Evolutionary conservation across 2,888 invertebrate species (phyloP), one percentile per base, ranked within the genome.

Genomic region (Agrochola circellaris): DNA sequence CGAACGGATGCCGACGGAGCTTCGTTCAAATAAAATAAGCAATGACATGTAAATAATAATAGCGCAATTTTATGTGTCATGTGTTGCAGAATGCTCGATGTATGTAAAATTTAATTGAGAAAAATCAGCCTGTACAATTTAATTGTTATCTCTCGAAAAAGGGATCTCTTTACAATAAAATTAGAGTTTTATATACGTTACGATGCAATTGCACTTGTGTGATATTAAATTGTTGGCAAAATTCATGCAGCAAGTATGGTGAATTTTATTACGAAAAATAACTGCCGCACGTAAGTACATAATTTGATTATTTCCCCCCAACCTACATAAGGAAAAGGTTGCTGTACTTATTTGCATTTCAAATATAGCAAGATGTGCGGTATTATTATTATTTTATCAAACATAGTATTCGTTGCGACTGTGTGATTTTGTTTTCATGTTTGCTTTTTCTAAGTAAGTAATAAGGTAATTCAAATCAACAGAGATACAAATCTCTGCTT

Each of bases 11-110:
- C 58, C 56, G 48, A 64, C 64, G 30, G 17, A 72, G 66, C 51
- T n/a, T 58, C 30, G 34, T 42, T 20, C 38, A 11, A 58, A 51
- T 71, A 67, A 86, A 79, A 86, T 84, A 79, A 79, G 26, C 87
- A 79, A 76, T 76, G 70, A 42, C 26, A 76, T 86, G 84, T 60
- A 79, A 86, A 86, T 86, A 73, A 38, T 4, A 8, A 69, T 13
- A n/a, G 5, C n/a, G 26, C 56, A 30, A 56, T 69, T 68, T 73
- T 38, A 66, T 61, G n/a, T 64, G 51, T 30, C 23, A 38, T 58
- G 0, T 77, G 20, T 30, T 58, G 34, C 20, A 61, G 38, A 54
- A 62, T 66, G n/a, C 20, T 51, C 26, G 6, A 11, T 15, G 7
- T 7, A 38, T 26, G 23, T 15, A 34, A 34, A 15, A 34, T 42